These are phyloP conservation scores for Heteractis magnifica DNA, from an alignment of 92 coral and sea anemone species.

Conservation along the genomic window DNA sequence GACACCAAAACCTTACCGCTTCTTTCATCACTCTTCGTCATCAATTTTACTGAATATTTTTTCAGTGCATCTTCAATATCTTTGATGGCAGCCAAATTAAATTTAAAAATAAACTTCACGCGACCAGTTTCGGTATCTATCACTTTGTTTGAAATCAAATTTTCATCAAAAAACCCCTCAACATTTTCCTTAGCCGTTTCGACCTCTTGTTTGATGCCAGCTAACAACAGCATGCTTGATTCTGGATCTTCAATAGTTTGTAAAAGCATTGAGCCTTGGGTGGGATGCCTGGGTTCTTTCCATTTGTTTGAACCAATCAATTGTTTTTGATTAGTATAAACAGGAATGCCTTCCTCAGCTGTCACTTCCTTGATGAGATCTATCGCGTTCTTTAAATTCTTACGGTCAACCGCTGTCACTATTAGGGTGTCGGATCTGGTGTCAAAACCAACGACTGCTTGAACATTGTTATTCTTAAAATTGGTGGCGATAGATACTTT, in stretches of 20 bases:
- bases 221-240: constrained; percentile 42
- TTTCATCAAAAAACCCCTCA: constrained; percentile 48
- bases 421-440: background rate
- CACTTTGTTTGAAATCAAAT: background rate
- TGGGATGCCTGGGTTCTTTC: constrained; percentile 17
- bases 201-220: constrained; percentile 45
- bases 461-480: constrained; percentile 11
- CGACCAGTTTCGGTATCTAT: background rate
- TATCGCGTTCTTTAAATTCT: constrained; percentile 28
- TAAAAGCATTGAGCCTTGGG: background rate
- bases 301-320: constrained; percentile 50
- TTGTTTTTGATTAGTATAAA: constrained; percentile 54
- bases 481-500: constrained; percentile 9
- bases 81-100: background rate
- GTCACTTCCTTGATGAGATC: constrained; percentile 15
- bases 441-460: constrained; percentile 23
- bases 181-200: constrained; percentile 17
- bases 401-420: constrained; percentile 37
- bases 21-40: background rate
- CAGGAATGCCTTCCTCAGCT: constrained; percentile 29
- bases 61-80: background rate
- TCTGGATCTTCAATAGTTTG: constrained; percentile 20
- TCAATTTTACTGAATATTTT: background rate
- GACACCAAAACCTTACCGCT: background rate
- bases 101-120: background rate